Evolutionary conservation across 2,113 vertebrate genomes (phyloP), one percentile per base, ranked within the genome.

Genomic region (Charina bottae): DNA sequence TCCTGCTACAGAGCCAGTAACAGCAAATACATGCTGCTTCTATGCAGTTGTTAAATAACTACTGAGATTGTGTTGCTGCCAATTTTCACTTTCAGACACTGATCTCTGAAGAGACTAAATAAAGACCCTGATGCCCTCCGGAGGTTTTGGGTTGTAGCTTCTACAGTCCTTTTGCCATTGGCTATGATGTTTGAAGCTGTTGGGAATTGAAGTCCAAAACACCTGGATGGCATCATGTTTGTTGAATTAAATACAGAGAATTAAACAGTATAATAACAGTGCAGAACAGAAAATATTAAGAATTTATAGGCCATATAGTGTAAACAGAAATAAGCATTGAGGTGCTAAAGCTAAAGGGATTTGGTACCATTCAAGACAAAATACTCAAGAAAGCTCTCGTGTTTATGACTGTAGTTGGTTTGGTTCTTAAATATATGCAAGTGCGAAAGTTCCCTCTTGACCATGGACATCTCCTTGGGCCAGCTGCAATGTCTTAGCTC

Each of bases 21-120:
- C 46, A 85, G 68, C 26, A 92, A 93, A 89, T 84, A 26, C 64
- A 17, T 33, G 72, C 42, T 93, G 49, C 17, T 95, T 90, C 92
- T 0, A 0, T 53, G 59, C 58, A 90, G 17, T 9, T 87, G 0
- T 83, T 83, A 0, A 46, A 84, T 62, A 91, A 8, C 21, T 0
- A 0, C 58, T 72, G 49, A 90, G 6, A 8, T 84, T 83, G 6
- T 92, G 26, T 89, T 4, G 0, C n/a, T 58, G 72, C 33, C 33
- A 1, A 54, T 56, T 53, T 91, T 26, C 42, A 53, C 33, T 33
- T 78, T 78, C 17, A 78, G 72, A 78, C 17, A 59, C 85, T 62
- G 46, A 2, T 84, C 94, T 37, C 11, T 89, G 7, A n/a, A 54
- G 28, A 85, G 83, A n/a, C 46, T 64, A 64, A 90, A 26, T 23